Evolutionary conservation across 2,888 invertebrate species (phyloP), one percentile per base, ranked within the genome.

Genomic region (Pteria penguin): DNA sequence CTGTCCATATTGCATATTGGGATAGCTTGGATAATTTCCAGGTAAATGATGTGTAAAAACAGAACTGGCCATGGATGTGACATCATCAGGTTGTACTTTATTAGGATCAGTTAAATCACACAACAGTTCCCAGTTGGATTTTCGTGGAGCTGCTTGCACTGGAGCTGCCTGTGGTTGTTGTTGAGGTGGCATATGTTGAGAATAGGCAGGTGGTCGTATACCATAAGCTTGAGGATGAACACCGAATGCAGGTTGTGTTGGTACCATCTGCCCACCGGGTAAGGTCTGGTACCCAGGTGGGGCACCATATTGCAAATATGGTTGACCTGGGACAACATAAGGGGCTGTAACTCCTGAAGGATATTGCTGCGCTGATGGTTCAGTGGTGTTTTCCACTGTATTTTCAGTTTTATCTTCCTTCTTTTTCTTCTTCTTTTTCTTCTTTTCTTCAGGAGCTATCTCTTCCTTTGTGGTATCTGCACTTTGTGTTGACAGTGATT

Each of bases 101-200:
- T 82, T 62, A 14, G 76, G 79, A 52, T 86, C 87, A 0, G 89
- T 89, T 66, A 89, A 74, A 27, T 83, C 83, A 76, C 86, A 85
- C 22, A 89, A 71, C 76, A 85, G 73, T 32, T 89, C 88, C 89
- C 89, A 89, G 63, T 87, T 88, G 57, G 89, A 88, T 31, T 83
- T 86, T 24, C 75, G 63, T 1, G 81, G 81, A 62, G 82, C 72
- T 18, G 78, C 67, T 3, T 83, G 72, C n/a, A 60, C 66, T 32
- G 33, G 72, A 18, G 78, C 67, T 54, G 73, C 57, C 27, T 75
- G 70, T n/a, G 62, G 45, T 24, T 24, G 62, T 54, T 61, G 65
- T 3, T 65, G 72, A 55, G 45, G 75, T 62, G 77, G 72, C 72
- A 69, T 76, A 45, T 29, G 73, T 24, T 58, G 58, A 22, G 24